phyloP scores from a whole-genome alignment of 2,113 vertebrate species.

The Urocolius indicus region DNA sequence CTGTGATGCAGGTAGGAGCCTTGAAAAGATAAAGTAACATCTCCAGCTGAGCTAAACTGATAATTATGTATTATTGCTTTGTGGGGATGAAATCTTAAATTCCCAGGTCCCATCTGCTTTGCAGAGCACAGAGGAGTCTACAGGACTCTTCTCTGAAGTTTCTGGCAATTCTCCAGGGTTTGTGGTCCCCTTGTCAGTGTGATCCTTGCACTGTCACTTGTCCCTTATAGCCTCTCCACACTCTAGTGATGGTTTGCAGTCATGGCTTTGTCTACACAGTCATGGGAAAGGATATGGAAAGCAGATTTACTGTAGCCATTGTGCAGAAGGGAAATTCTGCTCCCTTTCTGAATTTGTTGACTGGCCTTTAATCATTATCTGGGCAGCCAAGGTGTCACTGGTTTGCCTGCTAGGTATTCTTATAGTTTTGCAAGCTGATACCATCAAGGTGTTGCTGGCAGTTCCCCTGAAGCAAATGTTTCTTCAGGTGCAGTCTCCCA shows the following conservation, averaged over 20 bases:
- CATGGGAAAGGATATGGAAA: not conserved
- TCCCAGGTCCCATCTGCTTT: not conserved
- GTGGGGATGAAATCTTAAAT: not conserved
- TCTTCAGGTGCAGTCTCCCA: not conserved
- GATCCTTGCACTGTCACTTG: not conserved
- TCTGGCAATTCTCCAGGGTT: not conserved
- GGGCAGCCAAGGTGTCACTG: not conserved
- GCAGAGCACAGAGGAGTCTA: not conserved
- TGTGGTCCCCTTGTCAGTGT: not conserved
- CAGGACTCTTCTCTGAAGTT: not conserved
- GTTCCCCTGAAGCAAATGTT: not conserved
- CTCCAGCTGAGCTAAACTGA: not conserved
- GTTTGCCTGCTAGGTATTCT: not conserved
- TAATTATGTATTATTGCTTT: not conserved
- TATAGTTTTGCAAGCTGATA: not conserved
- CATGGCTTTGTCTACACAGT: not conserved
- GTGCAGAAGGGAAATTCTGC: not conserved
- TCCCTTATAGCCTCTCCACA: not conserved
- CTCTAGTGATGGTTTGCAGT: not conserved
- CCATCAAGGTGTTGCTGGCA: not conserved
- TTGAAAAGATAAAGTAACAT: not conserved
- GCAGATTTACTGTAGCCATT: not conserved
- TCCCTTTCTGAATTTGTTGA: not conserved
- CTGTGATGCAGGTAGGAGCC: not conserved
- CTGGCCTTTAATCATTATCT: not conserved